phyloP scores from a whole-genome alignment of 2,888 invertebrate genomes.

The Sepiola atlantica region DNA sequence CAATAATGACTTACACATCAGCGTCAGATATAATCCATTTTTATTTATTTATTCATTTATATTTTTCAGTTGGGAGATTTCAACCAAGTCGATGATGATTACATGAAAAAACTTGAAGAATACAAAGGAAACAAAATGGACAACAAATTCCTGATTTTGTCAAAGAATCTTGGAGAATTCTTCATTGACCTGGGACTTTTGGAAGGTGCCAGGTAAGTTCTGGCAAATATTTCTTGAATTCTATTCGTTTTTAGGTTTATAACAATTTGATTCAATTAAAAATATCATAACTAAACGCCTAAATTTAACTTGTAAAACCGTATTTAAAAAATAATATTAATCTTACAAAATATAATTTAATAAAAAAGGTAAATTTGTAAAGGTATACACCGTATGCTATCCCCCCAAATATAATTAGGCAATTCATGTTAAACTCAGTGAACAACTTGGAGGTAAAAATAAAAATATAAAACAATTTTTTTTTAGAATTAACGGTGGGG shows the following conservation, averaged over 20 bases:
- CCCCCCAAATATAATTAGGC: too few species aligned
- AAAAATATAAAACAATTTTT: too few species aligned
- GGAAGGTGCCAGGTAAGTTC: constrained; percentile 57
- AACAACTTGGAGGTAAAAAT: too few species aligned
- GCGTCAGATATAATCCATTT: not conserved
- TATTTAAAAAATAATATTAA: too few species aligned
- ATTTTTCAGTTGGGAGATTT: constrained; percentile 61
- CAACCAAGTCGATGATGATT: constrained; percentile 57
- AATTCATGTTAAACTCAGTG: too few species aligned
- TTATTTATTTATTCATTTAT: not conserved
- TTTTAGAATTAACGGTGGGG: too few species aligned
- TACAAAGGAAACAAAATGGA: constrained; percentile 48
- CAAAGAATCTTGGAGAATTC: constrained; percentile 59
- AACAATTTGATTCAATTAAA: too few species aligned
- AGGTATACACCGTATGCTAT: too few species aligned
- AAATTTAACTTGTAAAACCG: too few species aligned
- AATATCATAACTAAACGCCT: too few species aligned
- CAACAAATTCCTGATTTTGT: constrained; percentile 47
- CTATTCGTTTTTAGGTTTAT: not conserved
- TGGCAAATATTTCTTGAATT: not conserved
- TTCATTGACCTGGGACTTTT: constrained; percentile 61
- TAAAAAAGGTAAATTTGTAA: too few species aligned
- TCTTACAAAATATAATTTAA: too few species aligned
- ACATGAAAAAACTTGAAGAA: constrained; percentile 55
- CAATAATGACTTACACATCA: not conserved